Evolutionary conservation across 2,888 invertebrate genomes (phyloP).

Genomic region (Phlogophora meticulosa): DNA sequence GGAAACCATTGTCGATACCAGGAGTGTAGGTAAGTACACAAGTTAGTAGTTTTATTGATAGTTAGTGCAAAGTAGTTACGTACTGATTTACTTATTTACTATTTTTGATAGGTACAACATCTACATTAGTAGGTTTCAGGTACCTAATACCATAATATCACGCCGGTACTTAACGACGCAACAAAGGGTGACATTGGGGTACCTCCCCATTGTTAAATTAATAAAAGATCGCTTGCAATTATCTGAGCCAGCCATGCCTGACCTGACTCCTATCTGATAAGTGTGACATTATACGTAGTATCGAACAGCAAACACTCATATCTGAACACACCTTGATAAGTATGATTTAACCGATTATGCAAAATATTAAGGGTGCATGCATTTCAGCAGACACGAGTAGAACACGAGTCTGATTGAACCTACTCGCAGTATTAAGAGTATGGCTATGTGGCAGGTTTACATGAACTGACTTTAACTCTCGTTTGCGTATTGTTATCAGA

Average conservation of each 20-base stretch:
- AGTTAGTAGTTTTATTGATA: conserved; percentile 21
- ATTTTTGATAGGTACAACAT: background rate
- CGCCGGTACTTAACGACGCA: conserved; percentile 29
- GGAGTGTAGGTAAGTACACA: conserved; percentile 6
- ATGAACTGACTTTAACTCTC: background rate
- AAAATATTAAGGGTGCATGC: conserved; percentile 21
- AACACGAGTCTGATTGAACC: conserved; percentile 4
- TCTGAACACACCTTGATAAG: conserved; percentile 42
- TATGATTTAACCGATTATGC: conserved; percentile 31
- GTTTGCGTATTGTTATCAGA: background rate
- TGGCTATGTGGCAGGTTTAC: background rate
- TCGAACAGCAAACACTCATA: conserved; percentile 47
- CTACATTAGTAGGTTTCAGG: background rate
- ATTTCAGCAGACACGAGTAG: conserved; percentile 25
- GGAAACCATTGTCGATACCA: conserved; percentile 19
- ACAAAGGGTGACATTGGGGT: conserved; percentile 50
- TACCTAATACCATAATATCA: conserved; percentile 3
- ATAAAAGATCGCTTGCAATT: conserved; percentile 67
- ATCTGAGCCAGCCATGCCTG: conserved; percentile 72
- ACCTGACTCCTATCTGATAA: conserved; percentile 72
- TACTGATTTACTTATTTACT: background rate
- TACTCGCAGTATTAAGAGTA: background rate
- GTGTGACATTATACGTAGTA: conserved; percentile 29
- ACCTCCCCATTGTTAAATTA: conserved; percentile 52
- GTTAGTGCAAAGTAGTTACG: background rate